Base-by-base conservation (phyloP, 2,888 invertebrate genomes). In the Coleophora deauratella region DNA sequence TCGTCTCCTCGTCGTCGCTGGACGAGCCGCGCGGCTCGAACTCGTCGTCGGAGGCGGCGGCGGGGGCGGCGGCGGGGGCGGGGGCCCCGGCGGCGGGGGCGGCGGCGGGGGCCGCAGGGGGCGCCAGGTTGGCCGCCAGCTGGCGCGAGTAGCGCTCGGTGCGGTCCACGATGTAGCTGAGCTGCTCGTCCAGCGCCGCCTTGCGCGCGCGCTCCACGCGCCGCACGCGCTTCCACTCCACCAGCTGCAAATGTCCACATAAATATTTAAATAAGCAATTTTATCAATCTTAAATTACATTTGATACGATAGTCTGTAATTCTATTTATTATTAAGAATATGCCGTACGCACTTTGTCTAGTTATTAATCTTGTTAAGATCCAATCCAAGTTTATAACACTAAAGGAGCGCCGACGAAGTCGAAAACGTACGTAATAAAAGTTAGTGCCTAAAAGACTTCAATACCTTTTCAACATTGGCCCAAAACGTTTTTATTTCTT, bases 151-250 rank as follows among this genome's bases (percentile, higher is more conserved):
- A 98, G 68, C 96, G 97, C 78, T 99, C 99, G 0, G 99, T 98
- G 81, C 97, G 96, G 78, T 98, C 98, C 44, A 99, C 98, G 66
- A 99, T 97, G 72, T 98, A 98, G 75, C 96, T 96, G 46, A 99
- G 88, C 79, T 99, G 99, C 66, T 97, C 93, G 87, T 99, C 98
- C 43, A 99, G 86, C 0, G 97, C 98, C 66, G 94, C 93, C 72
- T 98, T 96, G 46, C 97, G 90, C 71, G 97, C 97, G 60, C 97
- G 97, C 74, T 99, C 98, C 45, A 98, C 87, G 54, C 96, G 91
- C 21, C 94, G 93, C 63, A 95, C 93, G 57, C 97, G 95, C 72
- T 97, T 98, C 80, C 93, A 97, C 72, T 98, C 96, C 34, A 98
- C 97, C 58, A 98, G 81, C 91, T 93, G 66, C 2, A 62, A n/a